Percentiles rank a stretch among this genome's conserved stretches.
Conservation (phyloP, 2,888 invertebrate genomes). For the Heliconius ethilla region DNA sequence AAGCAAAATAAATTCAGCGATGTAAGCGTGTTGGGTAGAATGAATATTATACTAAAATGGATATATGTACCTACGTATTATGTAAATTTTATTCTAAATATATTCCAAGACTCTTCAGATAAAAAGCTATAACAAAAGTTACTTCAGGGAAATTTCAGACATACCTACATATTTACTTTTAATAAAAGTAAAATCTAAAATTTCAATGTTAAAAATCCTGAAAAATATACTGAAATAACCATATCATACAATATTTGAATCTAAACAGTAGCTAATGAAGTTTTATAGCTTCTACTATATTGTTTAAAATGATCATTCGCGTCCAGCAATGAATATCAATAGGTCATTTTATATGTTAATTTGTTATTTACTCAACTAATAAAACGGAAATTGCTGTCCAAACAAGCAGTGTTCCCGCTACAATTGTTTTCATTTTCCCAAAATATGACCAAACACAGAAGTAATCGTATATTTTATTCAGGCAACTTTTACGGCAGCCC, state of each 20-base stretch:
- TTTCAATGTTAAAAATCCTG: background rate
- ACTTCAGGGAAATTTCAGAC: background rate
- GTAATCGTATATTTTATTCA: slow-evolving; percentile 19
- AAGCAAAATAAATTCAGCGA: background rate
- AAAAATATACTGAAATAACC: background rate
- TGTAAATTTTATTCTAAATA: background rate
- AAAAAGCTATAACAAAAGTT: slow-evolving; percentile 2
- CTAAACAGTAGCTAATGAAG: slow-evolving; percentile 2
- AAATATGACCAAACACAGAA: slow-evolving; percentile 8
- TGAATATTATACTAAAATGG: background rate
- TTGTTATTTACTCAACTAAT: background rate
- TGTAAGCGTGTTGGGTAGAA: background rate
- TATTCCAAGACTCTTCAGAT: background rate
- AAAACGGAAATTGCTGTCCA: background rate
- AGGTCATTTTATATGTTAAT: slow-evolving; percentile 5
- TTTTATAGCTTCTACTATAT: background rate
- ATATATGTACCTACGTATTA: background rate
- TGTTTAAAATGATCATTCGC: background rate
- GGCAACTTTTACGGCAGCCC: slow-evolving; percentile 5
- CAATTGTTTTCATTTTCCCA: slow-evolving; percentile 10
- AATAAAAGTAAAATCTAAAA: background rate
- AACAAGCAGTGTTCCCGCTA: background rate
- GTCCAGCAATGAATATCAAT: background rate
- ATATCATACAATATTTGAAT: background rate
- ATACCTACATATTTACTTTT: background rate